These are phyloP conservation scores for Syritta pipiens DNA, from an alignment of 2,888 invertebrate genomes.

Conservation along the genomic window DNA sequence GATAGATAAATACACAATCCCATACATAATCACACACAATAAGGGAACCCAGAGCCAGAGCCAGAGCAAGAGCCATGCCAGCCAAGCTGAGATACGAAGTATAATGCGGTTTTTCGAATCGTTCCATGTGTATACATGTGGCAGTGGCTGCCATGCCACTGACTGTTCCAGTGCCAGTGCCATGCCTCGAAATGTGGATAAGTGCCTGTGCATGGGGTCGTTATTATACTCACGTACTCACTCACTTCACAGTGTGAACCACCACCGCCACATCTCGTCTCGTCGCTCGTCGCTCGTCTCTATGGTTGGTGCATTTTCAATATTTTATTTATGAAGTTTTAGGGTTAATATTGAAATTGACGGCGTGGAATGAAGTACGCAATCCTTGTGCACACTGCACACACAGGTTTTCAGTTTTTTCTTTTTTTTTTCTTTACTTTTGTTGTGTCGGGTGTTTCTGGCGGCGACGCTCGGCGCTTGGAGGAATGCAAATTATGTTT, in stretches of 20 bases:
- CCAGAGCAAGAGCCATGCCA: no score
- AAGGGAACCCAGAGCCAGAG: slow-evolving; percentile 3
- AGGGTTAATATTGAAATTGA: slow-evolving; percentile 55
- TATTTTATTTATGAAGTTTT: slow-evolving; percentile 54
- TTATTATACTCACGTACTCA: slow-evolving; percentile 50
- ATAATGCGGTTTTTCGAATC: slow-evolving; percentile 33
- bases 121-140: not conserved
- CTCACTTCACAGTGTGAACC: slow-evolving; percentile 19
- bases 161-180: slow-evolving; percentile 10
- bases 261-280: not conserved
- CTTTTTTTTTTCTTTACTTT: not conserved
- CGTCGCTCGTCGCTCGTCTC: not conserved
- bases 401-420: slow-evolving; percentile 2
- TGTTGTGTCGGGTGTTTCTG: not conserved
- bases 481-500: slow-evolving; percentile 18
- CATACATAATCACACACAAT: slow-evolving; percentile 6
- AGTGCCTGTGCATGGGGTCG: slow-evolving; percentile 53
- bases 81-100: slow-evolving; percentile 17
- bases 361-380: slow-evolving; percentile 47
- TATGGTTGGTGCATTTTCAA: slow-evolving; percentile 34
- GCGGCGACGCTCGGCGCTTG: not conserved
- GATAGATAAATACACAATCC: not conserved
- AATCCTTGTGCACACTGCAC: slow-evolving; percentile 1
- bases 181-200: slow-evolving; percentile 42
- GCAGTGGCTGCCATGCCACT: not conserved